Evolutionary conservation across 2,797 vertebrate species (phyloP).

Genomic region (Labroides dimidiatus): DNA sequence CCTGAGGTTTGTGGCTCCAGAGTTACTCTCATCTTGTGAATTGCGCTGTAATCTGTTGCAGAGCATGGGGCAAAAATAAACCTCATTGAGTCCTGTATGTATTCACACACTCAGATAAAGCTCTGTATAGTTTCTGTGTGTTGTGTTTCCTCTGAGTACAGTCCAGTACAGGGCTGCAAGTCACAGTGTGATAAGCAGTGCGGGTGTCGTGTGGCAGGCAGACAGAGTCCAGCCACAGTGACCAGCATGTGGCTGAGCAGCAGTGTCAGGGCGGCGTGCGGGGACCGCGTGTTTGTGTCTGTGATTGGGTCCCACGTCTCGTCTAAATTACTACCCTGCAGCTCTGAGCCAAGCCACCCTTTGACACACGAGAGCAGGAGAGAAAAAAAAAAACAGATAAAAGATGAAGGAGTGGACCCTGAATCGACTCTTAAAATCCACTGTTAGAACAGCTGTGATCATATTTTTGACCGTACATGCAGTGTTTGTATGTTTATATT

Average conservation of each 20-base stretch:
- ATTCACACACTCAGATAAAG: conserved; percentile 47
- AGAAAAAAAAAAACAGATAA: conserved; percentile 39
- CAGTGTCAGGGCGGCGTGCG: conserved; percentile 65
- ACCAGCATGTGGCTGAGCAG: conserved; percentile 70
- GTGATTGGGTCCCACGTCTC: conserved; percentile 66
- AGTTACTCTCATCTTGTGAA: conserved; percentile 71
- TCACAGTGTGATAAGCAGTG: conserved; percentile 54
- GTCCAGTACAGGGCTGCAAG: neutral
- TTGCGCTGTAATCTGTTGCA: conserved; percentile 72
- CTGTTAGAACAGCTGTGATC: too few species aligned
- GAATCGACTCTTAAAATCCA: conserved; percentile 1
- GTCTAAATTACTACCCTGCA: conserved; percentile 71
- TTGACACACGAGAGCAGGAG: conserved; percentile 53
- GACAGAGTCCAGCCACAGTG: conserved; percentile 72
- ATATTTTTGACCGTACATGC: too few species aligned
- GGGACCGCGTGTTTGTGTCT: conserved; percentile 73
- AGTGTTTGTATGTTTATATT: too few species aligned
- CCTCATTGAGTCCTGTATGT: conserved; percentile 52
- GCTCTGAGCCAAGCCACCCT: conserved; percentile 59
- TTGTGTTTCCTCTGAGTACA: too few species aligned
- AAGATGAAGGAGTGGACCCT: conserved; percentile 31
- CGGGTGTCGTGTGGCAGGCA: conserved; percentile 68
- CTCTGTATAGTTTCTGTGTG: neutral
- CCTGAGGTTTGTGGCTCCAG: conserved; percentile 68
- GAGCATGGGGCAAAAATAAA: conserved; percentile 60